A percentile compares a stretch with the other conserved stretches of the same genome.
Evolutionary conservation across 2,888 invertebrate genomes (phyloP).

Genomic region (Xestia rhomboidea): DNA sequence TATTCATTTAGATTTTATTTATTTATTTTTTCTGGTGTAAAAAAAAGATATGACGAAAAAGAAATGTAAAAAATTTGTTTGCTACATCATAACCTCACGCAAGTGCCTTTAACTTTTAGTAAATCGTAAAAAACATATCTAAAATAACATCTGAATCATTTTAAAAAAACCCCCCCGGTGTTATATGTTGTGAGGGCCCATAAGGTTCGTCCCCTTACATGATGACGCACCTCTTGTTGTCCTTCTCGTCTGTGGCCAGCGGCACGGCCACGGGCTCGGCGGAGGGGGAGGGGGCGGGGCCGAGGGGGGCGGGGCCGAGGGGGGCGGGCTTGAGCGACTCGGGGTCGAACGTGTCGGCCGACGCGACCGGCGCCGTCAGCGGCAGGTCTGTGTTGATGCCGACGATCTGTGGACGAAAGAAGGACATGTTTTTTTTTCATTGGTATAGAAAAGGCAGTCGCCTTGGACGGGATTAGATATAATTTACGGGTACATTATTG

Average conservation of each 20-base stretch:
- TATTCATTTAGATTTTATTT: too few species aligned
- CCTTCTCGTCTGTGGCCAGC: constrained; percentile 16
- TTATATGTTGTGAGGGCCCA: background rate
- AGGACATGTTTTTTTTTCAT: background rate
- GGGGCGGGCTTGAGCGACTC: constrained; percentile 77
- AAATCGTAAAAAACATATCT: constrained; percentile 38
- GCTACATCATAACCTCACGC: background rate
- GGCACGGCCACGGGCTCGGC: constrained; percentile 74
- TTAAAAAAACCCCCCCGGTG: constrained; percentile 12
- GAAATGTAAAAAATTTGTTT: too few species aligned
- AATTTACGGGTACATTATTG: too few species aligned
- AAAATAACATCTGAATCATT: constrained; percentile 22
- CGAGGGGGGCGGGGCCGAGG: constrained; percentile 61
- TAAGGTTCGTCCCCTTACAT: constrained; percentile 24
- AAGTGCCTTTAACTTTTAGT: constrained; percentile 17
- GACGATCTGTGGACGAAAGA: constrained; percentile 78
- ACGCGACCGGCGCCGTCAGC: constrained; percentile 78
- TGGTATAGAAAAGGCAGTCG: background rate
- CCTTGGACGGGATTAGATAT: too few species aligned
- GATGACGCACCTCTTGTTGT: constrained; percentile 49
- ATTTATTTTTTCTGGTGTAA: too few species aligned
- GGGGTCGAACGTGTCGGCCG: constrained; percentile 78
- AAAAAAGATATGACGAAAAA: too few species aligned
- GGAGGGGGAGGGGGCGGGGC: constrained; percentile 67
- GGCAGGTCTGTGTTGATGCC: constrained; percentile 88